These are phyloP conservation scores for Malurus alboscapulatus DNA, from an alignment of 2,113 vertebrate genomes.

Conservation along the genomic window DNA sequence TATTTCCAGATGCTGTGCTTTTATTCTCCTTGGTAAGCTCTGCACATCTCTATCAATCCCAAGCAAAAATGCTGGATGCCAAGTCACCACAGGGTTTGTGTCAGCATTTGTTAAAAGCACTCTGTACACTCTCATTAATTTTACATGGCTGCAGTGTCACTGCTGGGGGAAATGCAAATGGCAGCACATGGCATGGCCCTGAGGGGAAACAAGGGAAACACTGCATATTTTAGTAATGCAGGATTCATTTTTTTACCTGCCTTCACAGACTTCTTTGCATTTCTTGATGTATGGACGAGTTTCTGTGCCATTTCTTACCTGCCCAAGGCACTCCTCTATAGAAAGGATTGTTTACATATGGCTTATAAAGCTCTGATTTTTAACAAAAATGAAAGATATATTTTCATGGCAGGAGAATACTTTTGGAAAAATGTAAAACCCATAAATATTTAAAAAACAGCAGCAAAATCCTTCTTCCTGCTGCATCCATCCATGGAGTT, in stretches of 20 bases:
- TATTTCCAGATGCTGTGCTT: not conserved
- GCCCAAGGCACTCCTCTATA: not conserved
- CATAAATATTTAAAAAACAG: not conserved
- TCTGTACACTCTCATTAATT: slow-evolving; percentile 36
- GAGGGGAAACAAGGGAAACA: not conserved
- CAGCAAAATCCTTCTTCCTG: not conserved
- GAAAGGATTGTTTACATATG: not conserved
- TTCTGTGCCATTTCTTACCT: not conserved
- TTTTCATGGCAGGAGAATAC: not conserved
- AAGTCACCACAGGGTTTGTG: slow-evolving; percentile 31
- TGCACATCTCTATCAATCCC: not conserved
- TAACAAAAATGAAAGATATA: not conserved
- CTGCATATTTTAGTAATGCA: not conserved
- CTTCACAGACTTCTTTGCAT: not conserved
- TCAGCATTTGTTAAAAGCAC: slow-evolving; percentile 30
- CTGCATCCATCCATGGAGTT: fast-evolving
- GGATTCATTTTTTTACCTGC: not conserved
- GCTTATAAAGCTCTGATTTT: not conserved
- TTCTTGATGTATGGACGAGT: not conserved
- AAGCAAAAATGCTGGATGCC: not conserved
- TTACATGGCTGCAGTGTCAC: slow-evolving; percentile 10
- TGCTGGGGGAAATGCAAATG: slow-evolving; percentile 32
- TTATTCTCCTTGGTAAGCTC: not conserved
- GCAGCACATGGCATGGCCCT: not conserved
- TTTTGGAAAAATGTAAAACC: not conserved